Evolutionary conservation across 37 sponge, comb jelly and placozoan genomes (phyloP).

Genomic region (Spongilla lacustris): DNA sequence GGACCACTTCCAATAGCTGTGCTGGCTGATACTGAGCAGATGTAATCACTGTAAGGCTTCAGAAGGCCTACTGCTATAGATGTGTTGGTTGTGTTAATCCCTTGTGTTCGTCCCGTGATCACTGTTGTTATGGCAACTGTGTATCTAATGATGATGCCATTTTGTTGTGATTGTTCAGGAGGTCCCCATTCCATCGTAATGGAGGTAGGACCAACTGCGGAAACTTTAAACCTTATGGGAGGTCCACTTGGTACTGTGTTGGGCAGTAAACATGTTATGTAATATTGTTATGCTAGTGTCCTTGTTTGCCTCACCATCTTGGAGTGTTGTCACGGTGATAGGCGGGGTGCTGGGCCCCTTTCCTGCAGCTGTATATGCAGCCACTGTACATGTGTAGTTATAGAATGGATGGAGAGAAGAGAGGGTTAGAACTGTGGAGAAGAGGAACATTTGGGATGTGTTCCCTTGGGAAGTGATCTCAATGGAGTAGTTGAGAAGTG

Average conservation of each 20-base stretch:
- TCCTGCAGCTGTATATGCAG: slow-evolving; percentile 36
- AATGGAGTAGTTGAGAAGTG: no score
- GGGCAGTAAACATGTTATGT: neutral
- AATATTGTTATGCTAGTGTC: neutral
- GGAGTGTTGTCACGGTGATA: neutral
- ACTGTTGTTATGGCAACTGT: slow-evolving; percentile 3
- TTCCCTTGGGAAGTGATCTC: no score
- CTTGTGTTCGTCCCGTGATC: neutral
- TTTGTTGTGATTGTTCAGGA: slow-evolving; percentile 8
- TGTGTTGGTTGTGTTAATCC: slow-evolving; percentile 3
- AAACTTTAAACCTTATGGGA: slow-evolving; percentile 19
- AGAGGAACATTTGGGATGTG: no score
- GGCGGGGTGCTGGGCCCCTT: slow-evolving; percentile 23
- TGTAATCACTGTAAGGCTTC: slow-evolving; percentile 11
- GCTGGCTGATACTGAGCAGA: slow-evolving; percentile 14
- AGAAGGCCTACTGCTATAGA: neutral
- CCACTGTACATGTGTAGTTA: slow-evolving; percentile 21
- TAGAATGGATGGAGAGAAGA: slow-evolving; percentile 29
- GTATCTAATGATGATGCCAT: slow-evolving; percentile 42
- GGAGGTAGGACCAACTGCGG: neutral
- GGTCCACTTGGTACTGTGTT: slow-evolving; percentile 35
- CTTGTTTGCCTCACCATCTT: slow-evolving; percentile 7
- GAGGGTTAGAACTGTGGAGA: neutral
- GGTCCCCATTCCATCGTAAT: slow-evolving; percentile 27
- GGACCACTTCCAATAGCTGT: slow-evolving; percentile 22